These are phyloP conservation scores for Phasia obesa DNA, from an alignment of 2,888 invertebrate genomes.

Conservation along the genomic window DNA sequence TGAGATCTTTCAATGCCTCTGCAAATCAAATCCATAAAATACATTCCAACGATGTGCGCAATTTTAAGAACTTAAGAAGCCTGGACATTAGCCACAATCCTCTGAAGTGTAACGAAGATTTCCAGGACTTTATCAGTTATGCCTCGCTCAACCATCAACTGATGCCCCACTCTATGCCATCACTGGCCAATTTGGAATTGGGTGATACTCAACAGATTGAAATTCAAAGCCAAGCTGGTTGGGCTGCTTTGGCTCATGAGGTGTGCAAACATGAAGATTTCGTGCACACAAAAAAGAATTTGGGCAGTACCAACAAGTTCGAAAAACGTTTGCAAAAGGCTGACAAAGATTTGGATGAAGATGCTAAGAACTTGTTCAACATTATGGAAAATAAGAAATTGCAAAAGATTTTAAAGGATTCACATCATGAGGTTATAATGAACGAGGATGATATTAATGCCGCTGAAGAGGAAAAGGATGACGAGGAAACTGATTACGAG, in stretches of 20 bases:
- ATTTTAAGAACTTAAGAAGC: conserved; percentile 82
- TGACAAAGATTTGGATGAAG: conserved; percentile 77
- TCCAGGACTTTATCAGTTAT: conserved; percentile 85
- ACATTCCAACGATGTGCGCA: conserved; percentile 77
- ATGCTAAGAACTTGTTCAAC: conserved; percentile 76
- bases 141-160: conserved; percentile 77
- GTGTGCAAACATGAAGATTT: conserved; percentile 79
- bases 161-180: conserved; percentile 76
- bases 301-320: conserved; percentile 72
- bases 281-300: conserved; percentile 34
- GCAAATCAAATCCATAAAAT: conserved; percentile 80
- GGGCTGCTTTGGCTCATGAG: conserved; percentile 79
- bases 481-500: conserved; percentile 81
- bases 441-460: conserved; percentile 77
- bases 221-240: conserved; percentile 75
- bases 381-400: conserved; percentile 77
- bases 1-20: conserved; percentile 84
- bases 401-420: conserved; percentile 77
- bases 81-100: conserved; percentile 86
- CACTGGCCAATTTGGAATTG: conserved; percentile 76
- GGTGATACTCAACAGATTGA: conserved; percentile 73
- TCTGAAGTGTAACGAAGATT: conserved; percentile 87
- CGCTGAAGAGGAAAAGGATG: conserved; percentile 76
- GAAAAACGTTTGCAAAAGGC: conserved; percentile 76
- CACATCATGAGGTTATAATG: conserved; percentile 68